Percentiles rank a stretch among this genome's conserved stretches.
These are phyloP conservation scores for Caenorhabditis tropicalis DNA, from an alignment of 1,140 invertebrate genomes.

Conservation along the genomic window DNA sequence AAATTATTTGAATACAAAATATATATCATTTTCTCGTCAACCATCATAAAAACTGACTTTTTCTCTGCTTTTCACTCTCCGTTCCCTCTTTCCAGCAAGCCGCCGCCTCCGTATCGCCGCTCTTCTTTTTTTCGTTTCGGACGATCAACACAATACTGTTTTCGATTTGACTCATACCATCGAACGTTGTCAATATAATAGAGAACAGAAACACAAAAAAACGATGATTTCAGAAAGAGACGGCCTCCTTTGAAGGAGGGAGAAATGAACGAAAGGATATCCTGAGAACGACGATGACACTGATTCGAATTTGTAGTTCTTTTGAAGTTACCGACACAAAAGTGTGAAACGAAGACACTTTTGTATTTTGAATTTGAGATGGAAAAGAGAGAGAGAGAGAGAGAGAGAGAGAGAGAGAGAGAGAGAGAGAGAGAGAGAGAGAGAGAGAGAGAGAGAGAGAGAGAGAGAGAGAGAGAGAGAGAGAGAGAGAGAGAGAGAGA, in stretches of 20 bases:
- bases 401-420: too few relatives aligned
- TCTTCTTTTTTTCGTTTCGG: background rate
- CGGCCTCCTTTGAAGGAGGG: background rate
- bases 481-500: too few relatives aligned
- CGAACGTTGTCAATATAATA: conserved; percentile 17
- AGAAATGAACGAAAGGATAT: background rate
- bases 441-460: too few relatives aligned
- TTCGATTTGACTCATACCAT: conserved; percentile 44
- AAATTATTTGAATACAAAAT: too few relatives aligned
- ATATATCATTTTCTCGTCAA: too few relatives aligned
- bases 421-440: too few relatives aligned
- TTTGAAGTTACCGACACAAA: conserved; percentile 16
- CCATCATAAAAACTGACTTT: conserved; percentile 17
- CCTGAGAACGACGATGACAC: background rate
- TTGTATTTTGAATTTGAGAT: background rate
- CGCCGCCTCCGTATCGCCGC: background rate
- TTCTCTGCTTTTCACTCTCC: background rate
- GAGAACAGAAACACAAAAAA: background rate
- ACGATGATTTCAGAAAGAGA: background rate
- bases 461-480: too few relatives aligned
- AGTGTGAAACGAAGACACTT: background rate
- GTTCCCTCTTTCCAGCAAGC: conserved; percentile 23
- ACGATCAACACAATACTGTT: conserved; percentile 33
- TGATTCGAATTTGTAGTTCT: background rate
- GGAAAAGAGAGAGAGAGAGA: background rate